Percentiles rank a stretch among this genome's conserved stretches.
phyloP scores from a whole-genome alignment of 1,140 invertebrate species.

The Polypedilum pembai region DNA sequence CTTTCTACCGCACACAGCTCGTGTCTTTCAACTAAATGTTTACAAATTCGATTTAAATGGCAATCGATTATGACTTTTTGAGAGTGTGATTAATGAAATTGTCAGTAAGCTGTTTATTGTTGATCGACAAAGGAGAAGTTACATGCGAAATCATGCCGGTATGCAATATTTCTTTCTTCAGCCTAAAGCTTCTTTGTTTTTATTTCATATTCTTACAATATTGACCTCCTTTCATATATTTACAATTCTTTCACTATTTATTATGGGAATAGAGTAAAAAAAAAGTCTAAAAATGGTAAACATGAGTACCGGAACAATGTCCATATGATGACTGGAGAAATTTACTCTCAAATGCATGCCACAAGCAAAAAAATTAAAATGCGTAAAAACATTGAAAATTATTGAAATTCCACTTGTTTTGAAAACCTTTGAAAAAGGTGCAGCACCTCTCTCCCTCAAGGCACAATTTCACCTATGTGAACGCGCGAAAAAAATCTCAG shows the following conservation, averaged over 20 bases:
- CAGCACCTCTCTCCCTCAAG: background rate
- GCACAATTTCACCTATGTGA: background rate
- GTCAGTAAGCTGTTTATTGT: too few species aligned
- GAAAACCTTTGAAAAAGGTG: background rate
- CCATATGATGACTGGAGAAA: slow-evolving; percentile 12
- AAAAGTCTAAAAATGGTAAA: background rate
- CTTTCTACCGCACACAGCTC: slow-evolving; percentile 8
- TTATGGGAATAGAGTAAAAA: background rate
- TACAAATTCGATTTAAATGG: slow-evolving; percentile 18
- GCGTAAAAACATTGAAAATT: too few species aligned
- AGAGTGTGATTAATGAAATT: background rate
- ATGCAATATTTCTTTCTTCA: background rate
- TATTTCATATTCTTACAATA: background rate
- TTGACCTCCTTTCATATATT: background rate
- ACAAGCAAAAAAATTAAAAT: too few species aligned
- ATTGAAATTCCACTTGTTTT: background rate
- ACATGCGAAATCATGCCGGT: background rate
- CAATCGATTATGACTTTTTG: background rate
- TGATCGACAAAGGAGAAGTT: background rate
- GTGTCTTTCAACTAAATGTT: background rate
- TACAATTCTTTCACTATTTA: background rate
- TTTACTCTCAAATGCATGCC: background rate
- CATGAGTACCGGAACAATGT: slow-evolving; percentile 3
- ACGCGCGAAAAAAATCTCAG: background rate
- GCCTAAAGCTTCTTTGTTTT: background rate